Conservation (phyloP, 92 coral and sea anemone genomes). For the Bergia puertoricense region DNA sequence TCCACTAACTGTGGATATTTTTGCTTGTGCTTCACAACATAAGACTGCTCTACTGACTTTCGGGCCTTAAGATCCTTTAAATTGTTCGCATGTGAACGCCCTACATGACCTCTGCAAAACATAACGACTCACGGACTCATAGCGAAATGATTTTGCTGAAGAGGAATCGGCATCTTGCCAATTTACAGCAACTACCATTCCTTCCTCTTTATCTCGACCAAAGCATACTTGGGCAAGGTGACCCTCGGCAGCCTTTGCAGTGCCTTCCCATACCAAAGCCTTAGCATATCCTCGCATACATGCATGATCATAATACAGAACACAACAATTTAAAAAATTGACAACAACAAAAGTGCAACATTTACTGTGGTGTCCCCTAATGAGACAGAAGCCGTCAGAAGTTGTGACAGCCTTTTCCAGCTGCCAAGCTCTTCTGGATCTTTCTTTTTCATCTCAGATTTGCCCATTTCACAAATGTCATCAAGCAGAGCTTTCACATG, state of each 20-base stretch:
- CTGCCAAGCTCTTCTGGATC: constrained; percentile 23
- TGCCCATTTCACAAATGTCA: constrained; percentile 35
- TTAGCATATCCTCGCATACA: constrained; percentile 22
- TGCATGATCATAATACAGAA: background rate
- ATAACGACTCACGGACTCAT: background rate
- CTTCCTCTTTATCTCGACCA: constrained; percentile 19
- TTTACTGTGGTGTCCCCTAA: constrained; percentile 5
- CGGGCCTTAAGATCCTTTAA: constrained; percentile 9
- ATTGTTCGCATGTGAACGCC: constrained; percentile 24
- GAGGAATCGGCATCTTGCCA: background rate
- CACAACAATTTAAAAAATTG: background rate
- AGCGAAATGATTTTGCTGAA: background rate
- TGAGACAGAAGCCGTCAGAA: background rate
- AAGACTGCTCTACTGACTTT: background rate
- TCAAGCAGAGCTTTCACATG: constrained; percentile 32
- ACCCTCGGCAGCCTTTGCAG: constrained; percentile 36
- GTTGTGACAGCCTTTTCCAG: constrained; percentile 38
- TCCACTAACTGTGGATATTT: background rate
- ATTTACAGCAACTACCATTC: constrained; percentile 9
- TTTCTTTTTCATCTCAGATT: constrained; percentile 27
- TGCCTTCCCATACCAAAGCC: background rate
- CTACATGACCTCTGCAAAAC: constrained; percentile 34
- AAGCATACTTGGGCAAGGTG: constrained; percentile 19
- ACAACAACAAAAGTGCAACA: constrained; percentile 34
- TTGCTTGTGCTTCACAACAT: background rate